phyloP scores from a whole-genome alignment of 2,888 invertebrate species.

The Diabrotica balteata region DNA sequence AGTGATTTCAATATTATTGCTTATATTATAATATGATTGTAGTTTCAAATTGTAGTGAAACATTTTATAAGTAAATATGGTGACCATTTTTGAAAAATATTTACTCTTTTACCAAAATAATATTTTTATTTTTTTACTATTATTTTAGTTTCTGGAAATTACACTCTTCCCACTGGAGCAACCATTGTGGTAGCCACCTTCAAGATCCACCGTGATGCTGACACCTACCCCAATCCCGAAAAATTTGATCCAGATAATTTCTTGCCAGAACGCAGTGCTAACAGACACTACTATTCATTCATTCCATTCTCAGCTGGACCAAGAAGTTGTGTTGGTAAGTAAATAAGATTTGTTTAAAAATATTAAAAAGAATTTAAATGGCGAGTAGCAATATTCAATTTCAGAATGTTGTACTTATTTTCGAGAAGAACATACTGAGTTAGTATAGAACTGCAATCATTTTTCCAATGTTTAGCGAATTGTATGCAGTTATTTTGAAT shows the following conservation, averaged over 20 bases:
- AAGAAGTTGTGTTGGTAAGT: constrained; percentile 77
- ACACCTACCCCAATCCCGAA: constrained; percentile 73
- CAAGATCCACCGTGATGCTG: constrained; percentile 71
- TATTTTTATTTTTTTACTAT: neutral
- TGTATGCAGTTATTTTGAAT: too few relatives aligned
- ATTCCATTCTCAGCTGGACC: constrained; percentile 85
- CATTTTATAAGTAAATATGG: too few relatives aligned
- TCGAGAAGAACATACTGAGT: too few relatives aligned
- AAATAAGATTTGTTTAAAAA: neutral
- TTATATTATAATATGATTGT: too few relatives aligned
- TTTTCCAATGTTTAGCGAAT: too few relatives aligned
- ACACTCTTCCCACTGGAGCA: constrained; percentile 72
- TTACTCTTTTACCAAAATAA: neutral
- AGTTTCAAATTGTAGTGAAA: too few relatives aligned
- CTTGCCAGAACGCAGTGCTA: constrained; percentile 76
- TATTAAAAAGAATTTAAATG: neutral
- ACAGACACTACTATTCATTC: constrained; percentile 80
- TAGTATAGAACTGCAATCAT: too few relatives aligned
- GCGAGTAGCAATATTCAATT: too few relatives aligned
- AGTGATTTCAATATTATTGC: too few relatives aligned
- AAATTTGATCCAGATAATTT: constrained; percentile 82
- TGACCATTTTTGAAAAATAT: too few relatives aligned
- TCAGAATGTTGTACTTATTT: too few relatives aligned
- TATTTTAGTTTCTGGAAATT: constrained; percentile 67
- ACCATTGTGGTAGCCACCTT: constrained; percentile 73